Evolutionary conservation across 2,888 invertebrate genomes (phyloP).

Genomic region (Tetramorium bicarinatum): DNA sequence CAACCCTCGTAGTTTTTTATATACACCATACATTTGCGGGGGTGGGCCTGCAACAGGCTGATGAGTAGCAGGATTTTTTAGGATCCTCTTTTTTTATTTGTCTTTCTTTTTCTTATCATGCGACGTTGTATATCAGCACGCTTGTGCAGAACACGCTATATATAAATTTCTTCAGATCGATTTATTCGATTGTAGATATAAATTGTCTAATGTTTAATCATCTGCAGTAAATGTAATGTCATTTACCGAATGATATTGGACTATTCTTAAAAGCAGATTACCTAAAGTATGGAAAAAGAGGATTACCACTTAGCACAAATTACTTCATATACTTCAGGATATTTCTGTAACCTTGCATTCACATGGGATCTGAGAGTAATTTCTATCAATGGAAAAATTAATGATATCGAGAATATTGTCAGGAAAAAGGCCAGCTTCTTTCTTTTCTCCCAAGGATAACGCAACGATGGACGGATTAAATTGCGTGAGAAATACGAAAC

Average conservation of each 20-base stretch:
- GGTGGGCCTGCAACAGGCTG: conserved; percentile 84
- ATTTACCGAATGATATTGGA: not conserved
- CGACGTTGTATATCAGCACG: not conserved
- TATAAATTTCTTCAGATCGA: not conserved
- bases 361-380: not conserved
- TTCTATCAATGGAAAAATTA: conserved; percentile 28
- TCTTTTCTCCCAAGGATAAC: conserved; percentile 12
- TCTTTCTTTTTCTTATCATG: not conserved
- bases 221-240: not conserved
- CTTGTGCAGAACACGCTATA: not conserved
- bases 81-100: conserved; percentile 40
- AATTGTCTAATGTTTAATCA: not conserved
- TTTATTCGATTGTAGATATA: not conserved
- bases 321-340: not conserved
- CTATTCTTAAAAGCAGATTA: not conserved
- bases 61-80: conserved; percentile 82
- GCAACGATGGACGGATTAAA: conserved; percentile 50
- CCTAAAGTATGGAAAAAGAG: not conserved
- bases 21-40: conserved; percentile 73
- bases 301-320: not conserved
- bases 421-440: not conserved
- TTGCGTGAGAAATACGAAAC: conserved; percentile 52
- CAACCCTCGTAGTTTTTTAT: conserved; percentile 82
- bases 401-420: conserved; percentile 28
- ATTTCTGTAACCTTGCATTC: conserved; percentile 13